Base-by-base conservation (phyloP, 2,888 invertebrate species). In the Junonia oenone region DNA sequence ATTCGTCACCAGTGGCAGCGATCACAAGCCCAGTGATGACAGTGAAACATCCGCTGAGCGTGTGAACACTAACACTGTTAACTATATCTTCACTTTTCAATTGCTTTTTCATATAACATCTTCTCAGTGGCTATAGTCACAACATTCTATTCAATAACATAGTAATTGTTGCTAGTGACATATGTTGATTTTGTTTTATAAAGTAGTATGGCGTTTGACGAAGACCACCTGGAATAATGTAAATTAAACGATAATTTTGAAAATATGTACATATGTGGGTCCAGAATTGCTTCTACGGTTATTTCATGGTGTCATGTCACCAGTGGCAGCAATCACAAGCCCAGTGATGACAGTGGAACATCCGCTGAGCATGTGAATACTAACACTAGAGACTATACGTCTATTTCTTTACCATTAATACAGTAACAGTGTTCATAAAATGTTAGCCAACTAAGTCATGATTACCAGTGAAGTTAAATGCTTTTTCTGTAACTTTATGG, bases 381-480 rank as follows among this genome's bases (percentile, higher is more conserved):
- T 55, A 9, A 14, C 46, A 46, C 58, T n/a, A n/a, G n/a, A n/a
- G n/a, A n/a, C n/a, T n/a, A n/a, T n/a, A n/a, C n/a, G n/a, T n/a
- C n/a, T n/a, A n/a, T n/a, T n/a, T n/a, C n/a, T n/a, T n/a, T n/a
- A n/a, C n/a, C n/a, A n/a, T n/a, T n/a, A 22, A 59, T 63, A 64
- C 66, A 69, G 68, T 67, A 66, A 65, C 66, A 65, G 63, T 55
- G 59, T n/a, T n/a, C n/a, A 29, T 6, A 13, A 22, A 58, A 38
- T 63, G 57, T 61, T 63, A 51, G 58, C 62, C 60, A 60, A 56
- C 45, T 35, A 4, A 54, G 31, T 57, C 55, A 64, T 45, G 11
- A 56, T 61, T 55, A 17, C 33, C 6, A 19, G 13, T 14, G 29
- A 15, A 8, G 8, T 8, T 29, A n/a, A 33, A 5, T 1, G 19